Evolutionary conservation across 1,140 invertebrate species (phyloP), one percentile per base, ranked within the genome.

Genomic region (Yoshiicerus persimilis): DNA sequence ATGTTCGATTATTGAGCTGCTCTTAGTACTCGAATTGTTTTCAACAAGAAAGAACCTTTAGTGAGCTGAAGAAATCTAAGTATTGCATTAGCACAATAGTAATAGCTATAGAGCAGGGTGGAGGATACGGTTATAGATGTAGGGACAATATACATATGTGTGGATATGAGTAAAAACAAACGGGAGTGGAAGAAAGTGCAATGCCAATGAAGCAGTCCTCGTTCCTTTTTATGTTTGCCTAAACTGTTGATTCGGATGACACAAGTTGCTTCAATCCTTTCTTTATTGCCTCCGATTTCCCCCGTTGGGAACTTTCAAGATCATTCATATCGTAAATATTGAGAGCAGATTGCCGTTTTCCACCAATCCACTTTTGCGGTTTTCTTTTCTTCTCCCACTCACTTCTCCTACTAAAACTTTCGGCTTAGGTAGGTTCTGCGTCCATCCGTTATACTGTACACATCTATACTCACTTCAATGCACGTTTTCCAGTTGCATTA

Each of bases 161-260:
- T 77, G 11, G 70, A 77, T 32, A 80, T 23, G 34, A 80, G 75
- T 30, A 32, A 80, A 80, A 80, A 80, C 75, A 80, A 80, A n/a
- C n/a, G n/a, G n/a, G 75, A 80, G 75, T 80, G 32, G 75, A 16
- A 36, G 75, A 80, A 80, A 80, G 32, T 38, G 75, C 75, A 80
- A 80, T 80, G 75, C 75, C 75, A 80, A 80, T 80, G 75, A 80
- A 80, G 75, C 75, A 80, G 75, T 80, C 75, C n/a, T 85, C 66
- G 86, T 87, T 87, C 47, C 56, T 87, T 87, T 89, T 86, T 88
- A 87, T 89, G 87, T 89, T 89, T 88, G 89, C 87, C 87, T 89
- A 89, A 89, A 89, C 89, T 89, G 89, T 89, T 89, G 89, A 89
- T 89, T 89, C 89, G 89, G 87, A 88, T 88, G 89, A 88, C 89